Conservation (phyloP, 2,888 invertebrate genomes). For the Digitonthophagus gazella region DNA sequence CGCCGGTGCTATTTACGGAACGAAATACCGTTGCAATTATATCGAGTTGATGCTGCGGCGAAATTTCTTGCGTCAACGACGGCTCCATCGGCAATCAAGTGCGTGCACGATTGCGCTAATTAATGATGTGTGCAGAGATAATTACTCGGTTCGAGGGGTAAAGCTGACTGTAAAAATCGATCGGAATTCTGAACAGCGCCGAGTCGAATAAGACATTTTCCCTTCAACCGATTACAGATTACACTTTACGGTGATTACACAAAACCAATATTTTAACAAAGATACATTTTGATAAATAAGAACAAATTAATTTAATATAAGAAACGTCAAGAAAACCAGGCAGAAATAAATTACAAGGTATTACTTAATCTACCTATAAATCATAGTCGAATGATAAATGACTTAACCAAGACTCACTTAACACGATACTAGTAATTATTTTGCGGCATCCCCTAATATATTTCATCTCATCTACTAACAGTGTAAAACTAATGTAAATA, state of each 20-base stretch:
- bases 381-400: neutral
- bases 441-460: neutral
- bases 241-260: too few species aligned
- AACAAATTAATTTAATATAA: neutral
- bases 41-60: neutral
- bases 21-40: neutral
- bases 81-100: neutral
- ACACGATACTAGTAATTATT: neutral
- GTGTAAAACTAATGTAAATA: neutral
- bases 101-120: neutral
- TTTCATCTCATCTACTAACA: neutral
- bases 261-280: too few species aligned
- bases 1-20: neutral
- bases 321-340: neutral
- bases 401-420: neutral
- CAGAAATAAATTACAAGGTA: neutral
- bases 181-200: neutral
- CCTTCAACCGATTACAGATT: neutral
- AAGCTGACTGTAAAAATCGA: neutral
- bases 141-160: neutral
- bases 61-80: neutral
- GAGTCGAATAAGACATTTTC: neutral
- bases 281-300: too few species aligned
- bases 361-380: neutral
- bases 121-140: neutral